phyloP scores from a whole-genome alignment of 2,797 vertebrate genomes.

The Lycodopsis pacificus region DNA sequence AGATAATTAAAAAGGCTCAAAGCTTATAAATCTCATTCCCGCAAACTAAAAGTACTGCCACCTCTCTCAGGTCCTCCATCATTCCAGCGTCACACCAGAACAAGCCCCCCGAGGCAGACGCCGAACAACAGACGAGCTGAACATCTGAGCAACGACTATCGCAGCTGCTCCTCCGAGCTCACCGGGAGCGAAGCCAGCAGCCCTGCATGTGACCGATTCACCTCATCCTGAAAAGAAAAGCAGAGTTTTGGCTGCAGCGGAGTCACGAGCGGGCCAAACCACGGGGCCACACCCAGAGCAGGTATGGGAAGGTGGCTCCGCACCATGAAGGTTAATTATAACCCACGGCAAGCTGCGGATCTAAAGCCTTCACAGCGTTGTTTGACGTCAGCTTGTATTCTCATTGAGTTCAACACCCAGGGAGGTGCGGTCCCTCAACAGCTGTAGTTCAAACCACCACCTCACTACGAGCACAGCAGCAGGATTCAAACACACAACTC shows the following conservation, averaged over 20 bases:
- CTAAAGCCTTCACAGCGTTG: background rate
- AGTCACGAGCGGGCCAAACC: constrained; percentile 19
- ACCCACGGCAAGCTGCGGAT: constrained; percentile 1
- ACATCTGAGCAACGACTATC: constrained; percentile 24
- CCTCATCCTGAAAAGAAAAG: background rate
- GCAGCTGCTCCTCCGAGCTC: constrained; percentile 47
- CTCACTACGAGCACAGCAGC: background rate
- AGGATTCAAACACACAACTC: background rate
- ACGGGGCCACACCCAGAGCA: constrained; percentile 48
- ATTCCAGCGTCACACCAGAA: background rate
- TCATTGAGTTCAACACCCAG: background rate
- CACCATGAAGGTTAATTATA: constrained; percentile 7
- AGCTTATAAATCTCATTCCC: background rate
- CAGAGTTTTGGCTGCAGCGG: background rate
- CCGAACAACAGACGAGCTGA: background rate
- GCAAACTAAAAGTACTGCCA: background rate
- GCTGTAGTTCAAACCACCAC: constrained; percentile 13
- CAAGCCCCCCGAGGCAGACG: background rate
- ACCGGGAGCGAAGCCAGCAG: constrained; percentile 30
- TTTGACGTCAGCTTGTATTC: constrained; percentile 25
- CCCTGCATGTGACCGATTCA: constrained; percentile 33
- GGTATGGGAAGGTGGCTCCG: constrained; percentile 44
- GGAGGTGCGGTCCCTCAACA: background rate
- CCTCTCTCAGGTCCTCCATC: background rate
- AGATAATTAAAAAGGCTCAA: constrained; percentile 3